Evolutionary conservation across 2,888 invertebrate genomes (phyloP).

Genomic region (Meiosimyza platycephala): DNA sequence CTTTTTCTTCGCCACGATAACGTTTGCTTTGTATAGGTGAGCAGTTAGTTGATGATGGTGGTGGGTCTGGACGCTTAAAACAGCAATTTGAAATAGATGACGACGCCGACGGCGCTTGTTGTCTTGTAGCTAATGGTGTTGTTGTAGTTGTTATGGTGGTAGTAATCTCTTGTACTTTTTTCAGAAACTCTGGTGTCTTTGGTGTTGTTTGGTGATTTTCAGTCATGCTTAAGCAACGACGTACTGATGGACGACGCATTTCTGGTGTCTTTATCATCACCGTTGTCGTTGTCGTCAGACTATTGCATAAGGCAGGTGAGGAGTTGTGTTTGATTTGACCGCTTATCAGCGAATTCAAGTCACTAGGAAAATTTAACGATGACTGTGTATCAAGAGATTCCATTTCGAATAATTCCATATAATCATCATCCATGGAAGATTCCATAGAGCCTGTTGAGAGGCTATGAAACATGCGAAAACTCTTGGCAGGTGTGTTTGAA

Average conservation of each 20-base stretch:
- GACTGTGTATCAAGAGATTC: constrained; percentile 66
- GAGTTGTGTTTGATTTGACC: constrained; percentile 68
- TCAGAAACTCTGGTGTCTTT: constrained; percentile 62
- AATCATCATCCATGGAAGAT: constrained; percentile 75
- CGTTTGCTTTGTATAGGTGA: constrained; percentile 67
- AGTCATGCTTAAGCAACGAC: constrained; percentile 69
- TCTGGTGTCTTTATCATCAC: constrained; percentile 64
- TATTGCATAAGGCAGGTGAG: constrained; percentile 26
- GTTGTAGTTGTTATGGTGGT: constrained; percentile 48
- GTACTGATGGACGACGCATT: constrained; percentile 67
- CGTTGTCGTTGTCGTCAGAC: constrained; percentile 5
- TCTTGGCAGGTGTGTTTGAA: constrained; percentile 55
- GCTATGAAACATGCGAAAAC: constrained; percentile 67
- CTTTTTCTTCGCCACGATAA: constrained; percentile 65
- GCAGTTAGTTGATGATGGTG: constrained; percentile 66
- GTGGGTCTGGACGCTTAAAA: constrained; percentile 78
- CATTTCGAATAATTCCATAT: constrained; percentile 73
- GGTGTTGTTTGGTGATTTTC: constrained; percentile 60
- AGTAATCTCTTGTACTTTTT: constrained; percentile 54
- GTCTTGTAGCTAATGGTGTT: constrained; percentile 48
- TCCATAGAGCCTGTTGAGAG: constrained; percentile 70
- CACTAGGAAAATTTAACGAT: constrained; percentile 69
- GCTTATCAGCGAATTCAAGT: constrained; percentile 72
- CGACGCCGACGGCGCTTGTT: constrained; percentile 20
- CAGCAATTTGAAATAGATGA: constrained; percentile 49